Percentiles rank a stretch among this genome's conserved stretches.
Conservation (phyloP, 2,797 vertebrate genomes). For the Hephaestus fuliginosus region DNA sequence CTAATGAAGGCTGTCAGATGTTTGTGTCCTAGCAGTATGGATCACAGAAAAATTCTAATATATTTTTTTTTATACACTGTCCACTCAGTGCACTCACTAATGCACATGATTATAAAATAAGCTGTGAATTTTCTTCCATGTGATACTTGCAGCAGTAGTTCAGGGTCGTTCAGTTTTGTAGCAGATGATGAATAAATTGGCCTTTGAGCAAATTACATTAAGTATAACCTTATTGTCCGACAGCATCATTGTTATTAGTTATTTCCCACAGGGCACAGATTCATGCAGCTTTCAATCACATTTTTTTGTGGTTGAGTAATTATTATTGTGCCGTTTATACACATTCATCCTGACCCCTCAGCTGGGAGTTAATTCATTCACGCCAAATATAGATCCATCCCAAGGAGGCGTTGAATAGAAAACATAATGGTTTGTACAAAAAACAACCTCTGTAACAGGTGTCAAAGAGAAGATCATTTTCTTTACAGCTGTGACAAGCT, state of each 20-base stretch:
- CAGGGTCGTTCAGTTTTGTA: not conserved
- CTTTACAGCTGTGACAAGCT: not conserved
- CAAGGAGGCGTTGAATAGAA: not conserved
- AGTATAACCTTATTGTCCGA: slow-evolving; percentile 9
- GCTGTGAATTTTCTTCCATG: too few species aligned
- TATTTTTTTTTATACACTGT: not conserved
- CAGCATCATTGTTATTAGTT: not conserved
- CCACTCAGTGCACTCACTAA: not conserved
- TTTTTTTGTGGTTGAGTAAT: slow-evolving; percentile 8
- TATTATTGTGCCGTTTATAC: not conserved
- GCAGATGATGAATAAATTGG: slow-evolving; percentile 3
- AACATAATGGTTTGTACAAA: not conserved
- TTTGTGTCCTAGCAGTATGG: not conserved
- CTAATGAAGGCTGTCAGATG: slow-evolving; percentile 16
- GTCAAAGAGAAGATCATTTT: not conserved
- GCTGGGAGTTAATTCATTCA: not conserved
- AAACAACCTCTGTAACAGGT: not conserved
- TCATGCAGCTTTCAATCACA: slow-evolving; percentile 9
- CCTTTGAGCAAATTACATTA: slow-evolving; percentile 1
- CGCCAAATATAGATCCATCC: not conserved
- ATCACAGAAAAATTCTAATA: not conserved
- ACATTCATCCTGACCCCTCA: not conserved
- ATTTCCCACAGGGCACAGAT: slow-evolving; percentile 11
- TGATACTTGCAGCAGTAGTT: not conserved
- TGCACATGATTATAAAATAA: not conserved